Percentiles rank a stretch among this genome's conserved stretches.
These are phyloP conservation scores for Actinia tenebrosa DNA, from an alignment of 64 coral and sea anemone species.

Conservation along the genomic window DNA sequence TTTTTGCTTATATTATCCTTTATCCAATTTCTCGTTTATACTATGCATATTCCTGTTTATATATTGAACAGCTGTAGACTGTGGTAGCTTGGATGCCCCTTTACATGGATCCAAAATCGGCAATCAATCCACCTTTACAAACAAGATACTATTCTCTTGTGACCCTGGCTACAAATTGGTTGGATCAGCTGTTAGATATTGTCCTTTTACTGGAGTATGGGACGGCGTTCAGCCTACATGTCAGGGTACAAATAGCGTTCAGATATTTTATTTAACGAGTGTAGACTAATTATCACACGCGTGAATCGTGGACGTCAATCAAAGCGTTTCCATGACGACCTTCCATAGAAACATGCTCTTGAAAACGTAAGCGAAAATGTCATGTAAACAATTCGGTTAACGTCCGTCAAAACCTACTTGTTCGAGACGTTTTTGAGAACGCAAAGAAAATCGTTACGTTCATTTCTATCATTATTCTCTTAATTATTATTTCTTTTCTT, in stretches of 20 bases:
- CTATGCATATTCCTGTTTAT: background rate
- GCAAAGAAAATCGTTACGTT: no score
- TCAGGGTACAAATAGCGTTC: background rate
- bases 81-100: conserved; percentile 6
- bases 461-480: no score
- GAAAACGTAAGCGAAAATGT: no score
- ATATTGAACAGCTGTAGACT: conserved; percentile 35
- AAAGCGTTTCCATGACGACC: no score
- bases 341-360: no score
- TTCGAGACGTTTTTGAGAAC: no score
- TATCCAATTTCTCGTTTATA: background rate
- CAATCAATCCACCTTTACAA: conserved; percentile 18
- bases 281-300: no score
- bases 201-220: conserved; percentile 23
- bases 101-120: background rate
- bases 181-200: conserved; percentile 25
- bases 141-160: conserved; percentile 22
- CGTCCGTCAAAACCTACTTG: no score
- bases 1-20: background rate
- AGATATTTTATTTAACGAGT: no score
- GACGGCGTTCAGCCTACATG: conserved; percentile 38
- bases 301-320: no score
- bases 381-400: no score
- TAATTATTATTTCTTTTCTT: no score
- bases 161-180: conserved; percentile 33